Evolutionary conservation across 1,140 invertebrate genomes (phyloP).

Genomic region (Tenebrio molitor): DNA sequence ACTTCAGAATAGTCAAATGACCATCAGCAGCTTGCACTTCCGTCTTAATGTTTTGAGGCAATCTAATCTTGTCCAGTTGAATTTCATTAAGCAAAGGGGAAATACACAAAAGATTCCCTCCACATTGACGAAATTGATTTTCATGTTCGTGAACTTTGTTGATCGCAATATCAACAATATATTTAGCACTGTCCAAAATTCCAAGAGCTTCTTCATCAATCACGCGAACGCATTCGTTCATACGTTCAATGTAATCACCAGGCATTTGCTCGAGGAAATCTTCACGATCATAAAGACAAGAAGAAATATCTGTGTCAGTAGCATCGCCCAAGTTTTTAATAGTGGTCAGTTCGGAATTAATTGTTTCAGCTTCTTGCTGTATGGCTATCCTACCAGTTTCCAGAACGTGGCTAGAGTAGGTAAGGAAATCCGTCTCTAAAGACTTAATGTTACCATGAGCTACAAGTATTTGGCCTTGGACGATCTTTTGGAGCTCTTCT

Average conservation of each 20-base stretch:
- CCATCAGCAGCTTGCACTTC: conserved; percentile 4
- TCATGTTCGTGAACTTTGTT: too few relatives aligned
- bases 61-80: background rate
- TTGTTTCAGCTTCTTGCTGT: background rate
- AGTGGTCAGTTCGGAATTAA: background rate
- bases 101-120: conserved; percentile 9
- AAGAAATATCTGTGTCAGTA: background rate
- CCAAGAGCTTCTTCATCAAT: too few relatives aligned
- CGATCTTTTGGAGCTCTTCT: background rate
- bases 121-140: background rate
- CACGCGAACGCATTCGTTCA: too few relatives aligned
- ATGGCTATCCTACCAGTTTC: background rate
- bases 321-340: background rate
- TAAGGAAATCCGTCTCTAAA: background rate
- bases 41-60: background rate
- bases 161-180: too few relatives aligned
- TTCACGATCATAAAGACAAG: background rate
- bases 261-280: too few relatives aligned
- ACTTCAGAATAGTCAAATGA: background rate
- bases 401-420: background rate
- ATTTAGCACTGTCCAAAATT: too few relatives aligned
- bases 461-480: background rate
- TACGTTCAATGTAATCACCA: too few relatives aligned
- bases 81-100: conserved; percentile 2
- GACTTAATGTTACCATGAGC: background rate